Base-by-base conservation (phyloP, 2,113 vertebrate species). In the Pristiophorus japonicus region DNA sequence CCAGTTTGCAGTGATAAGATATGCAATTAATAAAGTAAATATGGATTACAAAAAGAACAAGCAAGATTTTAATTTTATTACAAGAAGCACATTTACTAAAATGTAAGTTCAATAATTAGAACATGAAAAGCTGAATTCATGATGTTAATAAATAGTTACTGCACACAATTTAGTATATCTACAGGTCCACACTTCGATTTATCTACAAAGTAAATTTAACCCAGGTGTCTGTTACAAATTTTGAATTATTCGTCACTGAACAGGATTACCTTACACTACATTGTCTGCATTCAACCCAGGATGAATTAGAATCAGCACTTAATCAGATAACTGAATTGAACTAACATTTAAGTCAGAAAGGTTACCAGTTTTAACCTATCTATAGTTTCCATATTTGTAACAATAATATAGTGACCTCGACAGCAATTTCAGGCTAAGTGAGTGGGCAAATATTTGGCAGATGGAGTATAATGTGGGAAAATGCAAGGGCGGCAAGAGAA, bases 161-260 rank as follows among this genome's bases (percentile, higher is more conserved):
- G 62, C 63, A 42, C 63, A 93, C 63, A 45, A 66, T 93, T 66
- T 63, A 93, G 34, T 42, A 93, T 24, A 66, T 22, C 62, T 24
- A 66, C n/a, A n/a, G 90, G 34, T 38, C 90, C 27, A 66, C 7
- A 93, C n/a, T 66, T 90, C 34, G 45, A 59, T 59, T 30, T 42
- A 66, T 18, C 63, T 66, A 65, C 38, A 66, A 93, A 93, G n/a
- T 93, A 66, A 66, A 93, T 22, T 93, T 65, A 92, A 92, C 34
- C 59, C 16, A 63, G 4, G 14, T n/a, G n/a, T 38, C 90, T 62
- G 34, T 63, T 92, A 20, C 63, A 66, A 93, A 93, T 93, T 62
- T 66, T 93, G 59, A 93, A 93, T 1, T 66, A 62, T 47, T 42
- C 18, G 18, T 55, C 51, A 93, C 91, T 93, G 91, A 93, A 93